phyloP scores from a whole-genome alignment of 2,797 vertebrate species.

The Clarias fuscus region DNA sequence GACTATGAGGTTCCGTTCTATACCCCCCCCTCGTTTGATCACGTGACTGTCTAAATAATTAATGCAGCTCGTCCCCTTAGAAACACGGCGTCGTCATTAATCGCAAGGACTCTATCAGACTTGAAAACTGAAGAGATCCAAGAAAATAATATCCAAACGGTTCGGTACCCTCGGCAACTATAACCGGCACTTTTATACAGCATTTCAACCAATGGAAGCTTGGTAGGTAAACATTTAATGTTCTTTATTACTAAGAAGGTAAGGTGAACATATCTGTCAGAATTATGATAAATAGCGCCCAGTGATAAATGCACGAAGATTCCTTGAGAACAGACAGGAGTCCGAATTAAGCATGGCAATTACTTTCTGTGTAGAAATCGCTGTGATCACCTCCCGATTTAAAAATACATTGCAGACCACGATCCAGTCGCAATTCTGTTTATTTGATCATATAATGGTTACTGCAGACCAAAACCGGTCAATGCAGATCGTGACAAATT shows the following conservation, averaged over 20 bases:
- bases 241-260: conserved; percentile 83
- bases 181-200: conserved; percentile 80
- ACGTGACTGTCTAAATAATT: conserved; percentile 99
- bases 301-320: conserved; percentile 82
- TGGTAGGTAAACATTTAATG: conserved; percentile 96
- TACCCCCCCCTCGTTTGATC: conserved; percentile 89
- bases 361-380: conserved; percentile 21
- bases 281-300: conserved; percentile 90
- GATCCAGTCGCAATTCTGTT: conserved; percentile 3
- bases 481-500: conserved; percentile 36
- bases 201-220: conserved; percentile 84
- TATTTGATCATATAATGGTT: conserved; percentile 11
- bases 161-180: conserved; percentile 83
- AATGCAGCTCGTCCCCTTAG: conserved; percentile 99
- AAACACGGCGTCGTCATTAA: conserved; percentile 99
- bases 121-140: conserved; percentile 99
- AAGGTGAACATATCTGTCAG: conserved; percentile 92
- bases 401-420: conserved; percentile 3
- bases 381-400: not conserved
- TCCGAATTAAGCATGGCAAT: conserved; percentile 70
- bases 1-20: conserved; percentile 87
- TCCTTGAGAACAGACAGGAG: conserved; percentile 74
- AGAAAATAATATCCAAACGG: conserved; percentile 96
- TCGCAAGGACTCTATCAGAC: conserved; percentile 99
- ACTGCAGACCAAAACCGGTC: not conserved